These are phyloP conservation scores for Nineta flava DNA, from an alignment of 2,888 invertebrate species.

Conservation along the genomic window DNA sequence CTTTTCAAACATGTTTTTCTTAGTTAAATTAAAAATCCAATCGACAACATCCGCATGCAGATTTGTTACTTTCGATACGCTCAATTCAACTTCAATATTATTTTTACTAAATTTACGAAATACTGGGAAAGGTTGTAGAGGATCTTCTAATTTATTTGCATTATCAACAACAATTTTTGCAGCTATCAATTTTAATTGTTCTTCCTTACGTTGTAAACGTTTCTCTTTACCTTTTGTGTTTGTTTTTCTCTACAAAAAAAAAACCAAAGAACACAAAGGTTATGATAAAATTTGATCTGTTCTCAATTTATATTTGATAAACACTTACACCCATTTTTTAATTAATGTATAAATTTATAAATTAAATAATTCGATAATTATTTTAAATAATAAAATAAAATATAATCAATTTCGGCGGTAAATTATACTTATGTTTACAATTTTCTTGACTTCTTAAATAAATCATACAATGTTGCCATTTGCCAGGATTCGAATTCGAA, in stretches of 20 bases:
- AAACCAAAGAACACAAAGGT: slow-evolving; percentile 13
- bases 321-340: no score
- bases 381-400: no score
- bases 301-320: no score
- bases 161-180: slow-evolving; percentile 41
- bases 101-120: slow-evolving; percentile 45
- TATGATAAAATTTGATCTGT: no score
- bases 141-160: slow-evolving; percentile 41
- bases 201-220: slow-evolving; percentile 40
- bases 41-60: slow-evolving; percentile 38
- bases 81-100: slow-evolving; percentile 40
- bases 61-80: slow-evolving; percentile 38
- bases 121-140: slow-evolving; percentile 40
- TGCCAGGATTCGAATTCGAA: no score
- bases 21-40: slow-evolving; percentile 61
- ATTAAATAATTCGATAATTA: no score
- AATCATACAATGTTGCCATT: no score
- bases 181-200: slow-evolving; percentile 39
- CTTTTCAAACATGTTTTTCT: slow-evolving; percentile 62
- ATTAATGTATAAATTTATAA: no score
- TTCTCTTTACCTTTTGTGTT: slow-evolving; percentile 43
- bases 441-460: no score
- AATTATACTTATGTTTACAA: no score
- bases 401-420: no score
- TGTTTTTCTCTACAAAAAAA: slow-evolving; percentile 39